Percentiles rank a stretch among this genome's conserved stretches.
Conservation (phyloP, 2,888 invertebrate genomes). For the Platypus cylindrus region DNA sequence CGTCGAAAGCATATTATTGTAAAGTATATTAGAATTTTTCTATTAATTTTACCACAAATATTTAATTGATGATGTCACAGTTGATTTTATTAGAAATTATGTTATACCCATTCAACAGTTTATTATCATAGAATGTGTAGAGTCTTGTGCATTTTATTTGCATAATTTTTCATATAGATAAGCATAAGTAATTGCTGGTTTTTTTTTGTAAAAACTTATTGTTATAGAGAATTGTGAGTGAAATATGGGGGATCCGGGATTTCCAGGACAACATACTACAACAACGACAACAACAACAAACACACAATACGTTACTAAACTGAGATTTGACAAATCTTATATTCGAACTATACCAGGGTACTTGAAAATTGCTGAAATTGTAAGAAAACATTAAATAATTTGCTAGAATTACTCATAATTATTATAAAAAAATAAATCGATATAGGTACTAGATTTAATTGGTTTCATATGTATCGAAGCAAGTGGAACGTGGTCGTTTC, state of each 20-base stretch:
- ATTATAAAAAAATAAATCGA: slow-evolving; percentile 14
- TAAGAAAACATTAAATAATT: no score
- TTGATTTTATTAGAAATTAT: no score
- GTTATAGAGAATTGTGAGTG: no score
- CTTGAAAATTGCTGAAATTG: slow-evolving; percentile 62
- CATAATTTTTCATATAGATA: background rate
- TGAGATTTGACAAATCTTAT: slow-evolving; percentile 63
- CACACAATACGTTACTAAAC: slow-evolving; percentile 58
- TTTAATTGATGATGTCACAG: slow-evolving; percentile 9
- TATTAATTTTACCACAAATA: no score
- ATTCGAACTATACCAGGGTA: slow-evolving; percentile 60
- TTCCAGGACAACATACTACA: slow-evolving; percentile 57
- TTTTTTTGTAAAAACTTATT: no score
- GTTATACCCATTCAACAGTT: no score
- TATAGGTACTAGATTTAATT: slow-evolving; percentile 53
- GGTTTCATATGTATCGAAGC: slow-evolving; percentile 73
- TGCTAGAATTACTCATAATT: no score
- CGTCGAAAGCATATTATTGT: no score
- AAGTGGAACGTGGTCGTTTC: slow-evolving; percentile 25
- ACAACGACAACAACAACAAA: slow-evolving; percentile 58
- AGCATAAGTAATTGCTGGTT: background rate
- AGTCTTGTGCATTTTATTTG: no score
- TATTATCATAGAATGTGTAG: no score
- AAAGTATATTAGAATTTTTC: no score
- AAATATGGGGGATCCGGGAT: slow-evolving; percentile 45